These are phyloP conservation scores for Lamellibrachia satsuma DNA, from an alignment of 2,888 invertebrate genomes.

Conservation along the genomic window DNA sequence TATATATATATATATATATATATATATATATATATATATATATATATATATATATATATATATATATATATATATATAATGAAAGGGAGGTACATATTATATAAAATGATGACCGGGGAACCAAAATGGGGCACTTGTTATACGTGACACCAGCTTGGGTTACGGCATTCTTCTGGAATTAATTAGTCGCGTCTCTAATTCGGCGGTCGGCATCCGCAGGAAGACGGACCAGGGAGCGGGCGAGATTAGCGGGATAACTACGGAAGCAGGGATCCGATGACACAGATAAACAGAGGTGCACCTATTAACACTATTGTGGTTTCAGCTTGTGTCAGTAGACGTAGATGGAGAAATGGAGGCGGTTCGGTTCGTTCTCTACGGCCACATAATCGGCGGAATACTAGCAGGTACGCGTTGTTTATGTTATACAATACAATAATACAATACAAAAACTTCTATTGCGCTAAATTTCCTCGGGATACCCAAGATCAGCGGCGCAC, in stretches of 20 bases:
- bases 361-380: not conserved
- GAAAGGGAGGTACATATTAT: no score
- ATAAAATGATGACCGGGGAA: no score
- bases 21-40: no score
- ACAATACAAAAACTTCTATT: no score
- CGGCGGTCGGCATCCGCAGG: not conserved
- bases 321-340: not conserved
- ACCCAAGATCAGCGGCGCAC: no score
- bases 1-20: no score
- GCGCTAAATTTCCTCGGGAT: no score
- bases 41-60: no score
- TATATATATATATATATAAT: no score
- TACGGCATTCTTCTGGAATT: not conserved
- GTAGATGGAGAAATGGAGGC: not conserved
- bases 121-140: not conserved
- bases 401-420: not conserved
- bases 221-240: not conserved
- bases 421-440: not conserved
- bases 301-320: not conserved
- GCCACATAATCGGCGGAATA: not conserved
- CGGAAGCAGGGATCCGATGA: not conserved
- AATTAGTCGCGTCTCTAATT: constrained; percentile 9
- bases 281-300: not conserved
- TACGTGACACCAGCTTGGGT: not conserved
- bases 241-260: not conserved